Conservation (phyloP, 2,797 vertebrate species). For the Lithobates pipiens region DNA sequence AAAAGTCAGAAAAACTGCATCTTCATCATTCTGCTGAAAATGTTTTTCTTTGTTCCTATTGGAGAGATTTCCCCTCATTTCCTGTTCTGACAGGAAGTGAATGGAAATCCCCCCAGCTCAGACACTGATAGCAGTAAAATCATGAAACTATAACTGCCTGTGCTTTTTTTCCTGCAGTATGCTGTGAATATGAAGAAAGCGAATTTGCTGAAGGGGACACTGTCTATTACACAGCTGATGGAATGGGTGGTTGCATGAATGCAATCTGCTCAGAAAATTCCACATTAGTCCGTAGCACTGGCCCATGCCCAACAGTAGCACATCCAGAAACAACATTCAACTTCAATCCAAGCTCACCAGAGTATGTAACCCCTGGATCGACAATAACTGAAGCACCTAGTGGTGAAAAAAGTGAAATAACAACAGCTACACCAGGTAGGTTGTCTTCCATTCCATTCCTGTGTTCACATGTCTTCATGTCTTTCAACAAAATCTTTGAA, state of each 20-base stretch:
- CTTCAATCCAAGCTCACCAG: conserved; percentile 17
- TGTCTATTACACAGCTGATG: conserved; percentile 78
- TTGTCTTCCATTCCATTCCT: background rate
- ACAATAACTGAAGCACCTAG: background rate
- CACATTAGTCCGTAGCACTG: conserved; percentile 67
- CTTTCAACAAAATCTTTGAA: background rate
- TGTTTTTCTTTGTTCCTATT: too few relatives aligned
- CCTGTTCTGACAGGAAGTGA: too few relatives aligned
- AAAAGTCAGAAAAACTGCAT: too few relatives aligned
- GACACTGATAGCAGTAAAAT: too few relatives aligned
- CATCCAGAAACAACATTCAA: conserved; percentile 19
- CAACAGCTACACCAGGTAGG: background rate
- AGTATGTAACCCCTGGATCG: background rate
- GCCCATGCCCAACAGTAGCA: conserved; percentile 62
- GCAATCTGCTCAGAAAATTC: conserved; percentile 72
- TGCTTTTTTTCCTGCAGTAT: conserved; percentile 68
- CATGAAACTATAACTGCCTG: too few relatives aligned
- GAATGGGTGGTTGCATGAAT: conserved; percentile 74
- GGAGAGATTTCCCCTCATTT: too few relatives aligned
- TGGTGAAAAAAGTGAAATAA: background rate
- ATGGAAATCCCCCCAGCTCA: too few relatives aligned
- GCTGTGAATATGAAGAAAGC: conserved; percentile 74
- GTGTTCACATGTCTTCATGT: background rate
- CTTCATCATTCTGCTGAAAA: too few relatives aligned
- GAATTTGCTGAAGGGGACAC: conserved; percentile 70